Evolutionary conservation across 2,888 invertebrate genomes (phyloP), one percentile per base, ranked within the genome.

Genomic region (Napeogenes sylphis): DNA sequence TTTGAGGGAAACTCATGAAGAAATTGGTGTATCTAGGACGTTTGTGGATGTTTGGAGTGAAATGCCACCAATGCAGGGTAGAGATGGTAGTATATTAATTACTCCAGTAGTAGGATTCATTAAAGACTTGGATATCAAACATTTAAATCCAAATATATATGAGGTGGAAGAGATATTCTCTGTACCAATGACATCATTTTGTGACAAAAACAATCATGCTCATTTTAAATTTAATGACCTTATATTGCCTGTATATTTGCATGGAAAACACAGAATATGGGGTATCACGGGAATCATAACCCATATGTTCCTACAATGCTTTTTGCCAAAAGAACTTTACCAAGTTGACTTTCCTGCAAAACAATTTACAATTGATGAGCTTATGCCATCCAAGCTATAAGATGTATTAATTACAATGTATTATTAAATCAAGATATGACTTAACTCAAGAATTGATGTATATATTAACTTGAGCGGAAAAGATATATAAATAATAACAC

Each of bases 1-100:
- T 0, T 74, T 97, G 1, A 90, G 98, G 59, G 98, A 98, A 90
- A 95, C 97, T 0, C 92, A 95, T 77, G 98, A 98, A 84, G 98
- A 98, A 83, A 91, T 98, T 4, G 96, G 96, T 0, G 89, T 98
- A 33, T 78, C 90, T 0, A 82, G 85, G 4, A 78, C 90, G 1
- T 82, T 88, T 12, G 85, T 97, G 0, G 92, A 94, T 42, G 80
- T 97, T 33, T 97, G 96, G 96, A 92, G 94, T 2, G 69, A 75
- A 67, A 84, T 87, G 85, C 68, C 79, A 2, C 68, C 69, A 56
- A 68, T 87, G 1, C 79, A 77, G 60, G 84, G 86, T 13, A 72
- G 84, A 2, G 83, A 88, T 62, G 73, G 73, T 56, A 84, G 91
- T 56, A 86, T 94, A 33, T 81, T 92, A 30, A 94, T 97, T 33